Percentiles rank a stretch among this genome's conserved stretches.
Evolutionary conservation across 2,797 vertebrate genomes (phyloP).

Genomic region (Tamandua tetradactyla): DNA sequence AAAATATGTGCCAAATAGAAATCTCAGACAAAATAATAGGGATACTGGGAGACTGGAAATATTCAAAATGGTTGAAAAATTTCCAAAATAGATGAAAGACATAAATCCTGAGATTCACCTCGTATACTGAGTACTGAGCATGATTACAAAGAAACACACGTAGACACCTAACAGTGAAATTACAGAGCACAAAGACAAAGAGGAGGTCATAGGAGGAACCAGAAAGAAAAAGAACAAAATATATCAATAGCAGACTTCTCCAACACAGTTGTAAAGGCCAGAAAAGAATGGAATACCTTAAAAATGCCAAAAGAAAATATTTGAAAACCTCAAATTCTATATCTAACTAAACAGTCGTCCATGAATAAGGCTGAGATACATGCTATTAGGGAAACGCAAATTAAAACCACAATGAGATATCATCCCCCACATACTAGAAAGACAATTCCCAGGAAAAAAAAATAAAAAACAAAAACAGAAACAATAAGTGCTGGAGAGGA

Average conservation of each 20-base stretch:
- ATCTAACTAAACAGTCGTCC: background rate
- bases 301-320: background rate
- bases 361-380: background rate
- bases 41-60: background rate
- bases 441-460: no score
- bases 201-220: background rate
- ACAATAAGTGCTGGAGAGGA: no score
- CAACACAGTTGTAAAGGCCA: background rate
- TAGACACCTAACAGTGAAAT: background rate
- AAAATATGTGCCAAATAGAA: background rate
- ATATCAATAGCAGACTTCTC: background rate
- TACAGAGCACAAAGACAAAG: background rate
- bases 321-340: background rate
- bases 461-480: no score
- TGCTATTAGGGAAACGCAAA: no score
- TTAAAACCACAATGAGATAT: no score
- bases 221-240: background rate
- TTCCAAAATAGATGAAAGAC: background rate
- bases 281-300: background rate
- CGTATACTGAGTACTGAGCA: background rate
- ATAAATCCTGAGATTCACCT: background rate
- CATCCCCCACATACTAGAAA: no score
- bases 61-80: background rate
- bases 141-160: background rate
- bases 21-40: background rate